phyloP scores from a whole-genome alignment of 2,888 invertebrate species.

The Ormyrus rosae region DNA sequence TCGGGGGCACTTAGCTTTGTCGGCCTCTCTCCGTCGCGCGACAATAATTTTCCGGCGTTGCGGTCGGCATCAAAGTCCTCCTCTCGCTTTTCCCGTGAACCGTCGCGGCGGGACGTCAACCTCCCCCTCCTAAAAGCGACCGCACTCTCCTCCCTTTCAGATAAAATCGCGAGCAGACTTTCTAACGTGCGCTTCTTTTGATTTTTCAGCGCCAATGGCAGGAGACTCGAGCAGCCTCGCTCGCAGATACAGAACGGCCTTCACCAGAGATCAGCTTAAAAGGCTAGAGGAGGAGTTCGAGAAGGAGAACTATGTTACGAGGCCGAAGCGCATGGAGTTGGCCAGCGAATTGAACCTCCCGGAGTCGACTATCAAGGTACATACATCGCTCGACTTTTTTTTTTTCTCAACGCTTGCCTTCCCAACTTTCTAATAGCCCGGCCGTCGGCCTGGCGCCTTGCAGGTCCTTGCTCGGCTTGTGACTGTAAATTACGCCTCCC shows the following conservation, averaged over 20 bases:
- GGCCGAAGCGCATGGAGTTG: slow-evolving; percentile 95
- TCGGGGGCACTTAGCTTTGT: background rate
- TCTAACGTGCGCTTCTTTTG: slow-evolving; percentile 1
- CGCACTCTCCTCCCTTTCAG: background rate
- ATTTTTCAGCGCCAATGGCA: background rate
- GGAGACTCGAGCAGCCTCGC: slow-evolving; percentile 80
- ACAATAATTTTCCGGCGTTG: background rate
- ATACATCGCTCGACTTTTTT: no score
- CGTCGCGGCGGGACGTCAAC: background rate
- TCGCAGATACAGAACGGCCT: slow-evolving; percentile 96
- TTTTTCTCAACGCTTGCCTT: no score
- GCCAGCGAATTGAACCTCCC: slow-evolving; percentile 95
- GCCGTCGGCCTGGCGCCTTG: no score
- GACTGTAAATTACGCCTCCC: no score
- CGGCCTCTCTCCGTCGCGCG: no score
- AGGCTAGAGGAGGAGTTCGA: slow-evolving; percentile 96
- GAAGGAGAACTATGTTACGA: slow-evolving; percentile 97
- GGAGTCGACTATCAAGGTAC: slow-evolving; percentile 98
- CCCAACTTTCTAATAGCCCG: no score
- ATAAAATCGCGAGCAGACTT: slow-evolving; percentile 13
- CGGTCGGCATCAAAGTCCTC: no score
- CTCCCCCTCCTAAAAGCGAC: no score
- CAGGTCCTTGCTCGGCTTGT: no score
- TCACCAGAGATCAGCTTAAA: slow-evolving; percentile 94
- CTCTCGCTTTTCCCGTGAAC: background rate